phyloP scores from a whole-genome alignment of 2,888 invertebrate species.

The Tuberolachnus salignus region DNA sequence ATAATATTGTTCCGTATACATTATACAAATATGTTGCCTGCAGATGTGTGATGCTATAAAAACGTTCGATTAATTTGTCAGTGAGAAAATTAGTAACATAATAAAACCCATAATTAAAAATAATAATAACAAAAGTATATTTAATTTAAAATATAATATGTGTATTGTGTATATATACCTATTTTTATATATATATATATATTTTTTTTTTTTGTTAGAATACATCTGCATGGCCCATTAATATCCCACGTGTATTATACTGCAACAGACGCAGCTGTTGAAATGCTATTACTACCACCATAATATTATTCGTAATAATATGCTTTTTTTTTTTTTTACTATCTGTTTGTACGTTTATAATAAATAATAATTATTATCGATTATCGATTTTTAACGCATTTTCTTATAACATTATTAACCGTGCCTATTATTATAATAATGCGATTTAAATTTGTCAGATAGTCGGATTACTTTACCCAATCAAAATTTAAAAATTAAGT shows the following conservation, averaged over 20 bases:
- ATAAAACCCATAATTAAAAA: conserved; percentile 52
- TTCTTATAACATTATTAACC: background rate
- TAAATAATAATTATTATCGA: conserved; percentile 28
- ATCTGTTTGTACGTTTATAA: background rate
- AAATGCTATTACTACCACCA: conserved; percentile 26
- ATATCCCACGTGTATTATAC: conserved; percentile 29
- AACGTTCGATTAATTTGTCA: conserved; percentile 51
- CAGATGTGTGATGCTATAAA: conserved; percentile 30
- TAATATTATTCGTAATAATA: background rate
- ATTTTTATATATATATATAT: background rate
- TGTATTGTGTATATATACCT: background rate
- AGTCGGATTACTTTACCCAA: too few species aligned
- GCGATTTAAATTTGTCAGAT: background rate
- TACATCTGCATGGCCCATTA: conserved; percentile 51
- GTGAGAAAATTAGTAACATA: conserved; percentile 40
- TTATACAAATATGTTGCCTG: conserved; percentile 36
- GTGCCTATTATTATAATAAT: background rate
- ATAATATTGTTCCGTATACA: conserved; percentile 23
- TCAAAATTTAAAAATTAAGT: too few species aligned
- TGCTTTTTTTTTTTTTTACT: background rate
- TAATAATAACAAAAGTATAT: conserved; percentile 28
- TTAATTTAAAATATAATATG: conserved; percentile 2
- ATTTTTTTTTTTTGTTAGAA: conserved; percentile 27
- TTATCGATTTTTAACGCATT: background rate
- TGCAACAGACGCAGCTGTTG: conserved; percentile 40